phyloP scores from a whole-genome alignment of 2,888 invertebrate species.

The Odontocolon sp. region DNA sequence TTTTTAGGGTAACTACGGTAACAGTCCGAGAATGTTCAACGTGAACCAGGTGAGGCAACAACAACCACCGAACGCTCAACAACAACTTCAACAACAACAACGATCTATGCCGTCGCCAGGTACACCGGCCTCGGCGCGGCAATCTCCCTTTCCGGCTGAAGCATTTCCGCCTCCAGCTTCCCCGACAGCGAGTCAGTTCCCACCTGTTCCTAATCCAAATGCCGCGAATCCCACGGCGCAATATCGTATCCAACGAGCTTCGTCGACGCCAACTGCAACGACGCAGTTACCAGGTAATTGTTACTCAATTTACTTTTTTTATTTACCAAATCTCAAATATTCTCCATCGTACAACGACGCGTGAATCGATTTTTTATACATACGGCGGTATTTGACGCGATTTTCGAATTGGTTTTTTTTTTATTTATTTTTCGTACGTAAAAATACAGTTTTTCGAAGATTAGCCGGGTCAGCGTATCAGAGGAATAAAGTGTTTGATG shows the following conservation, averaged over 20 bases:
- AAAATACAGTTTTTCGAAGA: not conserved
- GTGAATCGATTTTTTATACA: not conserved
- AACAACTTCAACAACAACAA: slow-evolving; percentile 87
- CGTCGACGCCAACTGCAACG: slow-evolving; percentile 83
- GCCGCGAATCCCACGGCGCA: slow-evolving; percentile 79
- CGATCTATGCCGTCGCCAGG: slow-evolving; percentile 90
- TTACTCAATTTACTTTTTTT: too few species aligned
- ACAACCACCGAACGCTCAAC: slow-evolving; percentile 82
- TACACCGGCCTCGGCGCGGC: slow-evolving; percentile 82
- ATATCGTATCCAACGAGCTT: slow-evolving; percentile 84
- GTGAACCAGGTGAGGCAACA: slow-evolving; percentile 81
- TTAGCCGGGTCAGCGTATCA: not conserved
- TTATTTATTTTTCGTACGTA: not conserved
- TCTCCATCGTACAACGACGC: not conserved
- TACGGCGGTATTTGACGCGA: not conserved
- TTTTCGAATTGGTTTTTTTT: not conserved
- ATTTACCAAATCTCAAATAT: not conserved
- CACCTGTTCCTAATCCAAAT: slow-evolving; percentile 77
- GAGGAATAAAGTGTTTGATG: slow-evolving; percentile 33
- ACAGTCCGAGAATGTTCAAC: slow-evolving; percentile 78
- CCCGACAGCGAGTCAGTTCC: slow-evolving; percentile 81
- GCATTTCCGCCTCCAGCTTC: slow-evolving; percentile 83
- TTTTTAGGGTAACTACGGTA: slow-evolving; percentile 76
- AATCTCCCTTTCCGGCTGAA: slow-evolving; percentile 83
- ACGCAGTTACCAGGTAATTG: slow-evolving; percentile 84